phyloP scores from a whole-genome alignment of 2,888 invertebrate species.

The Scaptomyza tumidula region DNA sequence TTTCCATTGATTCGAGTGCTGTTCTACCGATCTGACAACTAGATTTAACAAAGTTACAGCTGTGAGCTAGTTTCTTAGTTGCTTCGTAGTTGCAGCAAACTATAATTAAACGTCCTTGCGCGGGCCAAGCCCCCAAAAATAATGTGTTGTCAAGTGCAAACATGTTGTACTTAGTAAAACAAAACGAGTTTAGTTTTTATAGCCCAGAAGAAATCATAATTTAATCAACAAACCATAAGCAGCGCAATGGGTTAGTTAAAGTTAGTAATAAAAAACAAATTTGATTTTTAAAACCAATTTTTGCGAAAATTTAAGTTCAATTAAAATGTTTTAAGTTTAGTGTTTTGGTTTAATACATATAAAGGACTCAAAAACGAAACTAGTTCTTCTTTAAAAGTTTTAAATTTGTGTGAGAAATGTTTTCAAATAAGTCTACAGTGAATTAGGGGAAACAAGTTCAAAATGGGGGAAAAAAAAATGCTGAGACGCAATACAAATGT shows the following conservation, averaged over 20 bases:
- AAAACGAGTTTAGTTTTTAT: no score
- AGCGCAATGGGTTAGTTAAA: neutral
- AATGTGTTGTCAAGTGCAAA: slow-evolving; percentile 21
- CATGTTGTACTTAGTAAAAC: neutral
- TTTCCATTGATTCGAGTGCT: slow-evolving; percentile 61
- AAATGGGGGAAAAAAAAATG: slow-evolving; percentile 1
- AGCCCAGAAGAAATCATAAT: neutral
- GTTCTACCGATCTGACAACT: slow-evolving; percentile 40
- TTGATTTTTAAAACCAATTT: neutral
- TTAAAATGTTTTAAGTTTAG: no score
- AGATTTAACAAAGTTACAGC: slow-evolving; percentile 38
- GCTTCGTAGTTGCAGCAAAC: neutral
- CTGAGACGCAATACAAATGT: slow-evolving; percentile 32
- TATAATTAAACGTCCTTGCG: slow-evolving; percentile 53
- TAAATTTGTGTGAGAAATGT: no score
- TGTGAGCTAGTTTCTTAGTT: slow-evolving; percentile 19
- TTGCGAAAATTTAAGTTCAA: no score
- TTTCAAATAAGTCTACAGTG: neutral
- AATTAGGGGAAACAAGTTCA: neutral
- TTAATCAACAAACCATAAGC: neutral
- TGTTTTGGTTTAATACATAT: no score
- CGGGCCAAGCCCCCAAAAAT: slow-evolving; percentile 29
- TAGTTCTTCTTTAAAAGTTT: no score
- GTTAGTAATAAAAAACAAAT: neutral
- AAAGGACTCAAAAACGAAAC: no score